Base-by-base conservation (phyloP, 2,888 invertebrate genomes). In the Pterostichus niger region DNA sequence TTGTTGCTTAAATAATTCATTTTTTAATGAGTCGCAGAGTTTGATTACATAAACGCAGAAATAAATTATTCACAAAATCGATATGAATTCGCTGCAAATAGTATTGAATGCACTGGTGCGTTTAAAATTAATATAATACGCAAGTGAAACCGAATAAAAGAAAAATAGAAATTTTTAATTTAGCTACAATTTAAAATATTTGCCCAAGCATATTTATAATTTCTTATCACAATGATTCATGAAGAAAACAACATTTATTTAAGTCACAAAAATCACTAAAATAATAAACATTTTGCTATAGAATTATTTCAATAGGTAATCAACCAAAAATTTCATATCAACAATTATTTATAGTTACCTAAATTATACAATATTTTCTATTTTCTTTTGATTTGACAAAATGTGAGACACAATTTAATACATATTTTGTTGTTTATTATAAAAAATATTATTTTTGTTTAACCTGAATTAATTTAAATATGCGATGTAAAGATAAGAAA, bases 151-250 rank as follows among this genome's bases (percentile, higher is more conserved):
- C 31, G n/a, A 11, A 49, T 13, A 49, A 49, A 13, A 59, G 59
- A 59, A 64, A 64, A 64, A 64, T 64, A 64, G 64, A 64, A 64
- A 64, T 64, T 64, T 35, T 33, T n/a, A 64, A 40, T 40, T 6
- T 40, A 40, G 6, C 40, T 40, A 7, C 7, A 40, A 40, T 40
- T 40, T 40, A 40, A 7, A 40, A 7, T 40, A 40, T 49, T 49
- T 11, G 49, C 6, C 40, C 40, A 40, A 40, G 9, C 49, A 49
- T n/a, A 49, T 49, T n/a, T 4, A 2, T 6, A 2, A 6, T 7
- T 49, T 49, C n/a, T 49, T 49, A 49, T 49, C 49, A 49, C 13
- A 49, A 49, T 13, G 49, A 49, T n/a, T 49, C 49, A 49, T 49
- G 11, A 49, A 49, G 24, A 24, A 24, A 24, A 24, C 24, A 24